Evolutionary conservation across 2,888 invertebrate genomes (phyloP).

Genomic region (Diaprepes abbreviatus): DNA sequence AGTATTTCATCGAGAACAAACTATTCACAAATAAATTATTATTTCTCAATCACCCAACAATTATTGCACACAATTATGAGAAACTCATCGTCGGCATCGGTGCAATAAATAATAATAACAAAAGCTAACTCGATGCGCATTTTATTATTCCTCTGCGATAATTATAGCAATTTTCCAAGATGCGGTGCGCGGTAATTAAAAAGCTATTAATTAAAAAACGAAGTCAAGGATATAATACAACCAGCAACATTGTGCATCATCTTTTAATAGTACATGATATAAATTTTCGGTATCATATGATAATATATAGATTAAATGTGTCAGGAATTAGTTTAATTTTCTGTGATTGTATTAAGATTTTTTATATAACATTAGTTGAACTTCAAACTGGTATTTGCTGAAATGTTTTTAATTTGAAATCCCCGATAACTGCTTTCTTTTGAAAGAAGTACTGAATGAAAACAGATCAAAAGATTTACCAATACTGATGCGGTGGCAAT

Average conservation of each 20-base stretch:
- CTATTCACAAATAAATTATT: background rate
- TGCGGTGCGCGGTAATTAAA: conserved; percentile 17
- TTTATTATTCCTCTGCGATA: conserved; percentile 10
- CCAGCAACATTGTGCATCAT: conserved; percentile 9
- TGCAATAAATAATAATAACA: conserved; percentile 23
- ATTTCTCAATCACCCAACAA: conserved; percentile 23
- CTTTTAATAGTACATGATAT: no score
- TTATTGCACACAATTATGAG: conserved; percentile 17
- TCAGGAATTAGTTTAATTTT: no score
- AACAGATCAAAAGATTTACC: no score
- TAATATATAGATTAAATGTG: no score
- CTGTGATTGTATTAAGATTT: no score
- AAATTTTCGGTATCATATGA: no score
- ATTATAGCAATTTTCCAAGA: conserved; percentile 27
- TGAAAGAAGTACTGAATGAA: no score
- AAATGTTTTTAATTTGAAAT: no score
- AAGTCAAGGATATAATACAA: conserved; percentile 25
- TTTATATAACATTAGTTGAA: no score
- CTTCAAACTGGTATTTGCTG: no score
- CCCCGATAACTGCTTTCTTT: no score
- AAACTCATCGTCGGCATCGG: conserved; percentile 10
- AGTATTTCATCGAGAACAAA: background rate
- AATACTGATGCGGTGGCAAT: no score
- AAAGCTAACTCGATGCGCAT: background rate
- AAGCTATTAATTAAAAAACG: conserved; percentile 23